phyloP scores from a whole-genome alignment of 2,113 vertebrate species.

The Plestiodon gilberti region DNA sequence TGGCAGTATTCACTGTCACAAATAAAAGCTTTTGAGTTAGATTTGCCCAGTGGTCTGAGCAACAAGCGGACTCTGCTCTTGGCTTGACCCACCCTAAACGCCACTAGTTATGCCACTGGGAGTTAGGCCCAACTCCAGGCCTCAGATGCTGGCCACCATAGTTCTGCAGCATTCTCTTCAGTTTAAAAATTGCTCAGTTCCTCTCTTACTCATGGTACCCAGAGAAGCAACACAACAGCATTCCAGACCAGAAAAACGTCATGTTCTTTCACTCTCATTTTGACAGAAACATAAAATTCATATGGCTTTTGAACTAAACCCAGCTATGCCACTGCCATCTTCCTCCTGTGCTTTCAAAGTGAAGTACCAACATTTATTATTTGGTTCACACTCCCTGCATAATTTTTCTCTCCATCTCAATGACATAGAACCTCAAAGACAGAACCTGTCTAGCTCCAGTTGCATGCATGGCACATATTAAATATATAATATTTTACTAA shows the following conservation, averaged over 20 bases:
- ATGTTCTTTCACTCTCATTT: background rate
- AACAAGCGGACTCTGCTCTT: too few relatives aligned
- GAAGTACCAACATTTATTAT: background rate
- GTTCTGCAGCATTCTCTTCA: background rate
- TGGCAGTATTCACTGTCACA: too few relatives aligned
- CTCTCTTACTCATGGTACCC: background rate
- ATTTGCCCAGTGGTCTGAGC: too few relatives aligned
- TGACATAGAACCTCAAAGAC: slow-evolving; percentile 13
- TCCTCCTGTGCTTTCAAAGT: background rate
- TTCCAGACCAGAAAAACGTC: slow-evolving; percentile 9
- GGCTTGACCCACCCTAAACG: background rate
- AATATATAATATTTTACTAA: background rate
- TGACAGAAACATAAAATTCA: background rate
- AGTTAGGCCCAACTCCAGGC: background rate
- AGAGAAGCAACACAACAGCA: background rate
- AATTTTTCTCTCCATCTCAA: slow-evolving; percentile 25
- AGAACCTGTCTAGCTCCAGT: background rate
- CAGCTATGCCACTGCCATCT: slow-evolving; percentile 18
- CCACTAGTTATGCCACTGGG: background rate
- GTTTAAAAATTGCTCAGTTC: background rate
- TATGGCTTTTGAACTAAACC: background rate
- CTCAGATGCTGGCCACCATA: background rate
- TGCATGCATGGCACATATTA: background rate
- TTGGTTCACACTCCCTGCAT: background rate
- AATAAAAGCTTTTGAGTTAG: too few relatives aligned